Evolutionary conservation across 2,113 vertebrate species (phyloP).

Genomic region (Odocoileus virginianus): DNA sequence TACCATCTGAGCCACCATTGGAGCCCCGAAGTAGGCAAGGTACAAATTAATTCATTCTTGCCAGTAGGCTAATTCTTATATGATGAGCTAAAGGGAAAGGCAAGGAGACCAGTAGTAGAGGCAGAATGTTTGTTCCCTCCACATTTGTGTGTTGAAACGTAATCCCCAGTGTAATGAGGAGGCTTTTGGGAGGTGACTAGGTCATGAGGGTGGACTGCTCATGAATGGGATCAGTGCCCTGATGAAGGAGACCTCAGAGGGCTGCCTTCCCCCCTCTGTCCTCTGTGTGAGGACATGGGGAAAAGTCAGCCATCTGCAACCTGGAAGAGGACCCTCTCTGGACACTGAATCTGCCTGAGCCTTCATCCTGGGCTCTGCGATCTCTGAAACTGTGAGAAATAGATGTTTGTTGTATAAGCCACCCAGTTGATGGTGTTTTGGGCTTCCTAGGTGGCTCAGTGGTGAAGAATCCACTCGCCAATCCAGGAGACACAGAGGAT

Average conservation of each 20-base stretch:
- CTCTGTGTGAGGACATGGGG: neutral
- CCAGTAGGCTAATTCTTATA: neutral
- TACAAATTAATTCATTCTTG: neutral
- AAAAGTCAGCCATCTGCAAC: neutral
- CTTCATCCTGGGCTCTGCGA: neutral
- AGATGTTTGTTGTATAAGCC: neutral
- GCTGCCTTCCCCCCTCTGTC: neutral
- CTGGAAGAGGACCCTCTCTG: too few species aligned
- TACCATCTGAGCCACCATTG: fast-evolving
- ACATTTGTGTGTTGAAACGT: neutral
- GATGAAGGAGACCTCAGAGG: neutral
- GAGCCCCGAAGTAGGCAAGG: neutral
- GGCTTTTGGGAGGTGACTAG: too few species aligned
- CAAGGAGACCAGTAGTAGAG: neutral
- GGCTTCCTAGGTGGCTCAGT: neutral
- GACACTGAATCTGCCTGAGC: neutral
- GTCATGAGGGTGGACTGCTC: neutral
- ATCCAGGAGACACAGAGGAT: neutral
- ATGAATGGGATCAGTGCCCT: neutral
- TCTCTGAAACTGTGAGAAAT: neutral
- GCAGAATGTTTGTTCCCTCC: neutral
- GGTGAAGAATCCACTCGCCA: neutral
- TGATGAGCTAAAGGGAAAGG: neutral
- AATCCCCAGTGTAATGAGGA: neutral
- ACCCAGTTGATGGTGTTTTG: neutral